Conservation (phyloP, 2,113 vertebrate species). For the Zosterops pallidus region DNA sequence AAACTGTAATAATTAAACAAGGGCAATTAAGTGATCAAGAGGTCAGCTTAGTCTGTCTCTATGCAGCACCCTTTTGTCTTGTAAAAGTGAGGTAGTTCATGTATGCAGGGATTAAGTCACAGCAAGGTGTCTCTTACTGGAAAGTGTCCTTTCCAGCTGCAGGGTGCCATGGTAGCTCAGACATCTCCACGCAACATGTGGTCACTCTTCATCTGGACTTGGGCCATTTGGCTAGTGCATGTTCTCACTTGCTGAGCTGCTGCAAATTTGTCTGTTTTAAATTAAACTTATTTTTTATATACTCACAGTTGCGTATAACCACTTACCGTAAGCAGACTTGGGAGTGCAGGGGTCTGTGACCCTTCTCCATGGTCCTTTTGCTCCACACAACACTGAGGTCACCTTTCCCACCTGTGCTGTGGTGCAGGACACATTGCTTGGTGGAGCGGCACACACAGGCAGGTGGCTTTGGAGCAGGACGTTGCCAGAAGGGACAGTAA, state of each 20-base stretch:
- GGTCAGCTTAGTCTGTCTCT: not conserved
- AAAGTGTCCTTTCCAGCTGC: not conserved
- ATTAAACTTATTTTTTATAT: not conserved
- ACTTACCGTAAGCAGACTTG: not conserved
- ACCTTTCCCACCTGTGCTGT: accelerated
- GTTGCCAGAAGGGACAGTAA: not conserved
- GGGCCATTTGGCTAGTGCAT: not conserved
- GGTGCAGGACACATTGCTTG: accelerated
- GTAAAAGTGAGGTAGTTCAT: not conserved
- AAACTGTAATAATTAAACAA: slow-evolving; percentile 22
- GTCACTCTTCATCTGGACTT: not conserved
- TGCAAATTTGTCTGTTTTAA: not conserved
- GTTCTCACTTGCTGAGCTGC: not conserved
- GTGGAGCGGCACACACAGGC: accelerated
- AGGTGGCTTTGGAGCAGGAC: not conserved
- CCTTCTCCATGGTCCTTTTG: not conserved
- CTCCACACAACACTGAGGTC: accelerated
- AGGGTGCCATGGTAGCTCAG: not conserved
- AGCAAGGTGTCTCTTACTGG: not conserved
- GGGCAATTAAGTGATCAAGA: slow-evolving; percentile 3
- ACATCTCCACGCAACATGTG: not conserved
- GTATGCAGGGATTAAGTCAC: not conserved
- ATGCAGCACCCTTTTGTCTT: not conserved
- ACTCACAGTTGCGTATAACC: not conserved
- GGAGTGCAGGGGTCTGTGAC: not conserved